phyloP scores from a whole-genome alignment of 2,113 vertebrate species.

The Pygoscelis adeliae region DNA sequence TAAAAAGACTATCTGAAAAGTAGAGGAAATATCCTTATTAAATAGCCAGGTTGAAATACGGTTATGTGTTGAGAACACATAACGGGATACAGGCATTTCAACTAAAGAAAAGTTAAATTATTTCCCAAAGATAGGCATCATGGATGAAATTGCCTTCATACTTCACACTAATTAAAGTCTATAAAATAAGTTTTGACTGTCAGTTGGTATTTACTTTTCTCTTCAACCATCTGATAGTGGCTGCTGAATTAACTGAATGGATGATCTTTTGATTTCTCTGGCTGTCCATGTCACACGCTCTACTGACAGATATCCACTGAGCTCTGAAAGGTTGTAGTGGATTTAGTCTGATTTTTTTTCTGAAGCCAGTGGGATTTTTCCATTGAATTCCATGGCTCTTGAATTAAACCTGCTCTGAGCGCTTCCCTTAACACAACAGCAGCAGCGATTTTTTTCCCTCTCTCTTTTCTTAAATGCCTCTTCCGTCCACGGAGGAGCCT shows the following conservation, averaged over 20 bases:
- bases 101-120: background rate
- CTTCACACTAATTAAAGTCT: background rate
- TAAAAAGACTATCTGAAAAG: background rate
- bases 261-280: background rate
- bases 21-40: background rate
- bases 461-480: background rate
- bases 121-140: background rate
- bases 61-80: background rate
- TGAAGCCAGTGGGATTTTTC: background rate
- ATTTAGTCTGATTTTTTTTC: background rate
- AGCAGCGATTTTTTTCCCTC: background rate
- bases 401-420: background rate
- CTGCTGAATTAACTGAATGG: background rate
- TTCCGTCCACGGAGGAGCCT: fast-evolving
- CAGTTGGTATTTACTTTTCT: background rate
- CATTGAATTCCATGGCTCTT: background rate
- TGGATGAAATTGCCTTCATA: background rate
- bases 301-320: background rate
- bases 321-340: background rate
- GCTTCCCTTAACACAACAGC: background rate
- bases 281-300: background rate
- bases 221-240: background rate
- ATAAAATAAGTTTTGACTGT: background rate
- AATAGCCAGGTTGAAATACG: background rate
- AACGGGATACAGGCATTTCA: background rate